phyloP scores from a whole-genome alignment of 1,140 invertebrate genomes.

The Zaprionus capensis region DNA sequence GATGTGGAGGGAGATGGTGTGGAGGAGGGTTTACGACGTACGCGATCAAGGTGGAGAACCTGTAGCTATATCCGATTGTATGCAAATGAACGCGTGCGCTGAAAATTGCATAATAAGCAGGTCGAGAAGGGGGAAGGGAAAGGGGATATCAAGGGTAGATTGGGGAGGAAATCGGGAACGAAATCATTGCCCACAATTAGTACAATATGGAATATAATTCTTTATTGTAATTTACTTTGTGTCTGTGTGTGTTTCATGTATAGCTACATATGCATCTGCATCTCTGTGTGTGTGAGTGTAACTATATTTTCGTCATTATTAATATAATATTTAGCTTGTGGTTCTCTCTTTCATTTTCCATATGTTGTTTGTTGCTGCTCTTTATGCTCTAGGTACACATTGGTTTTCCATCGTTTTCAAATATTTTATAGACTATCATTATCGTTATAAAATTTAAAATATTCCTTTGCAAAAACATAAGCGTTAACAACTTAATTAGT shows the following conservation, averaged over 20 bases:
- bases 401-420: constrained; percentile 29
- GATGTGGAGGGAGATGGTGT: background rate
- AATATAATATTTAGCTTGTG: constrained; percentile 72
- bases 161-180: background rate
- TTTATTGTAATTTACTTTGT: constrained; percentile 78
- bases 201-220: constrained; percentile 81
- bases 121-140: background rate
- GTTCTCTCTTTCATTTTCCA: constrained; percentile 53
- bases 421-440: constrained; percentile 57
- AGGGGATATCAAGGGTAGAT: background rate
- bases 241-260: constrained; percentile 44
- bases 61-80: constrained; percentile 56
- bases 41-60: constrained; percentile 40
- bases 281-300: constrained; percentile 46
- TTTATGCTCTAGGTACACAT: constrained; percentile 76
- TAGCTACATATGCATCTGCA: constrained; percentile 51
- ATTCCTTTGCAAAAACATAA: constrained; percentile 76
- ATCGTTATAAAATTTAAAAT: constrained; percentile 66
- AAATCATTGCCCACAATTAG: constrained; percentile 13
- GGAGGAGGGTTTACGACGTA: too few species aligned
- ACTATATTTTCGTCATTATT: constrained; percentile 61
- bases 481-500: constrained; percentile 78
- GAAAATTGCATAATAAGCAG: constrained; percentile 69
- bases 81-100: constrained; percentile 76
- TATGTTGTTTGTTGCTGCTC: constrained; percentile 79